Base-by-base conservation (phyloP, 2,797 vertebrate genomes). In the Myotis pilosus region DNA sequence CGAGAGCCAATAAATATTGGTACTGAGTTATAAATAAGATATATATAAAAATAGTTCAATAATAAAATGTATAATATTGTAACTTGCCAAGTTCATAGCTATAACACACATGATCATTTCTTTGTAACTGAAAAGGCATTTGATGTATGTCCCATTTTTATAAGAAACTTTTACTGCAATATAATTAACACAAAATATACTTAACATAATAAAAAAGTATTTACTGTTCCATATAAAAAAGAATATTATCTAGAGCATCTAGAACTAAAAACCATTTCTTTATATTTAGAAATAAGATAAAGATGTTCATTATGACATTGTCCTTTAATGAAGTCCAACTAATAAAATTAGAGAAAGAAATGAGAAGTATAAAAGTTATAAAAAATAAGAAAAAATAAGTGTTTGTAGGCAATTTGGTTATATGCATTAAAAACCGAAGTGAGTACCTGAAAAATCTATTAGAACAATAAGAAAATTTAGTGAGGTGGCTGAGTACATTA, bases 301-400 rank as follows among this genome's bases (percentile, higher is more conserved):
- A 68, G n/a, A 53, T 79, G 8, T 47, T 81, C 16, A 22, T 62
- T 80, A 51, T 62, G 4, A 36, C 30, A 30, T 3, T 38, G 12
- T 66, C 75, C 8, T 86, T 89, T 57, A 94, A 83, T 90, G n/a
- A 75, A 93, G 12, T 80, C 36, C 20, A 64, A 41, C 7, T 60
- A 80, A 64, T 5, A 1, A 49, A 80, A 91, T 75, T 64, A 85
- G 16, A 60, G 53, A 71, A 85, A 92, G 41, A 75, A n/a, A 80
- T 68, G 57, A 81, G n/a, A 49, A 23, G 0, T 62, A 57, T 64
- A 30, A 66, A 94, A 89, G 15, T 60, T 74, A 25, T 36, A 60
- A 89, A 68, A 85, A 55, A 81, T 28, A 85, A 69, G 17, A 53
- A 36, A 91, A 71, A 92, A 13, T 95, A 68, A 91, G 66, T 53